A percentile compares a stretch with the other conserved stretches of the same genome.
phyloP scores from a whole-genome alignment of 1,140 invertebrate species.

The Sipha flava region DNA sequence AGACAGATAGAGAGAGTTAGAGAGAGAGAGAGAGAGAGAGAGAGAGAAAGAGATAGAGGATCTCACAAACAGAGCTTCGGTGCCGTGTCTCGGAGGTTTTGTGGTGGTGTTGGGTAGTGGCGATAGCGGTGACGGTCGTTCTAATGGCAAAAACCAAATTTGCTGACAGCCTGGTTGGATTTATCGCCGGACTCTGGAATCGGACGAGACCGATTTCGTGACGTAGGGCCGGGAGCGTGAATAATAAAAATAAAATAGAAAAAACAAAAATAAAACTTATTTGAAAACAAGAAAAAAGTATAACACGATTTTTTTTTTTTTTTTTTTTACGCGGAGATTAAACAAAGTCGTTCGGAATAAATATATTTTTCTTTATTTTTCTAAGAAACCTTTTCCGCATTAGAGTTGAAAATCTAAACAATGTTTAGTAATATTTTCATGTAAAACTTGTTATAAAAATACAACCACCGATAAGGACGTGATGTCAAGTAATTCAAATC shows the following conservation, averaged over 20 bases:
- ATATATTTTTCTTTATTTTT: background rate
- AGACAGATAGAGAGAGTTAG: background rate
- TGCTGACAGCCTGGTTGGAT: constrained; percentile 2
- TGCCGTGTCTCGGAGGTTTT: background rate
- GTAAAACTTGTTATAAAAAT: too few species aligned
- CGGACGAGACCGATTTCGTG: background rate
- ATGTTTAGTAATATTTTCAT: too few species aligned
- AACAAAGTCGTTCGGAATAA: background rate
- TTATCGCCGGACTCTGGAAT: background rate
- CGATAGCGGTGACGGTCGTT: background rate
- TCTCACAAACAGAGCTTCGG: background rate
- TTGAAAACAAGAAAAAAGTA: constrained; percentile 16
- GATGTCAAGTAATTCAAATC: too few species aligned
- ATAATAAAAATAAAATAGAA: too few species aligned
- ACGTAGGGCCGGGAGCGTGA: background rate
- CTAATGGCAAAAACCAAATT: constrained; percentile 28
- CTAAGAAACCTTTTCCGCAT: background rate
- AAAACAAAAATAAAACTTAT: constrained; percentile 3
- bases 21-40: background rate
- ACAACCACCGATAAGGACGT: too few species aligned
- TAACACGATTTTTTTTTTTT: constrained; percentile 8
- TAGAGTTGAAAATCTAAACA: background rate
- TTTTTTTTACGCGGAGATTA: too few species aligned
- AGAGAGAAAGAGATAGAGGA: background rate
- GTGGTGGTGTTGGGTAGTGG: background rate